Base-by-base conservation (phyloP, 2,888 invertebrate genomes). In the Scaptomyza polygonia region DNA sequence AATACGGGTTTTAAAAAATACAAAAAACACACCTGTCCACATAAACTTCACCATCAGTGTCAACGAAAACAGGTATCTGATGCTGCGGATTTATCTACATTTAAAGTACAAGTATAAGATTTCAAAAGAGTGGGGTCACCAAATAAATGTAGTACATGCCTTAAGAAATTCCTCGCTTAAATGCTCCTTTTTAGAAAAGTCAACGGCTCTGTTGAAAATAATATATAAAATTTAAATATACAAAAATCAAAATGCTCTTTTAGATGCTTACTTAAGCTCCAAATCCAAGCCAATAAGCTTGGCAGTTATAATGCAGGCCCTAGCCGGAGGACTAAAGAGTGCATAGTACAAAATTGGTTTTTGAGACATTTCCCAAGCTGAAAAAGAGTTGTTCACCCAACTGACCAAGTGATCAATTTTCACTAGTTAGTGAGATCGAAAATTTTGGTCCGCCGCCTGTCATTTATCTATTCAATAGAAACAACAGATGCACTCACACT, bases 11-110 rank as follows among this genome's bases (percentile, higher is more conserved):
- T 49, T 3, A 0, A 7, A 47, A 39, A 7, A 11, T 18, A 5
- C 6, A 14, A 2, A 16, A 14, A 36, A 36, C 40, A 70, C 64
- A 92, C 67, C 93, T 93, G 79, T 93, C 93, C 86, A 92, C 92
- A 56, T 93, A 92, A 63, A 85, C 93, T 66, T 91, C 93, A 12
- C 79, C 80, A 44, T 93, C 94, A 44, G 93, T 92, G 77, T 93
- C 92, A 9, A 90, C 79, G 36, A 94, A 89, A 12, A 93, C 93
- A 7, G 94, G 94, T 42, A 94, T 89, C 27, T 93, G 93, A 79
- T 93, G 93, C 74, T 93, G 92, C 0, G 94, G 93, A 88, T 94
- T 94, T 2, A 93, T 77, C 94, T 94, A 83, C 8, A 27, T 12
- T 32, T 16, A 4, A 39, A 39, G 8, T 36, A n/a, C n/a, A n/a